A percentile compares a stretch with the other conserved stretches of the same genome.
These are phyloP conservation scores for Pachliopta kotzebuea DNA, from an alignment of 2,888 invertebrate species.

Conservation along the genomic window DNA sequence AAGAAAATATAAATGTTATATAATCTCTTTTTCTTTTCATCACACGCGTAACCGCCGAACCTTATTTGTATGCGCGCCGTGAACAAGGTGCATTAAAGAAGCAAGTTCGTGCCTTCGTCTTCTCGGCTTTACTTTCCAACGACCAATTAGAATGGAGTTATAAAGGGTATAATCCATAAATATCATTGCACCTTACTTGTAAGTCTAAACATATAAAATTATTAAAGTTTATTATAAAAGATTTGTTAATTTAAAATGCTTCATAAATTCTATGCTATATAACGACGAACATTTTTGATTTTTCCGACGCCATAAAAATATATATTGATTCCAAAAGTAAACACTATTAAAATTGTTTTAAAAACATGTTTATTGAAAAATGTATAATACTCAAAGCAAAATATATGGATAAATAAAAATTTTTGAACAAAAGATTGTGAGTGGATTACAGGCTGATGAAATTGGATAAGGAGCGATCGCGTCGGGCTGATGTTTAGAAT, in stretches of 20 bases:
- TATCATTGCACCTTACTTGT: neutral
- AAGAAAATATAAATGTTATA: too few species aligned
- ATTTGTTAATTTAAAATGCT: too few species aligned
- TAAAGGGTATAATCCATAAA: neutral
- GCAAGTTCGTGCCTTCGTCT: conserved; percentile 22
- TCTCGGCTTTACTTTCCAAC: conserved; percentile 16
- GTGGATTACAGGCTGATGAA: conserved; percentile 13
- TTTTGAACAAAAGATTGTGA: conserved; percentile 6
- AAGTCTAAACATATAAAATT: too few species aligned
- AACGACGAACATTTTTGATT: too few species aligned
- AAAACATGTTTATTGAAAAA: neutral
- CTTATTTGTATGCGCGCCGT: conserved; percentile 14
- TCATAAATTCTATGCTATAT: too few species aligned
- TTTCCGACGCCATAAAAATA: too few species aligned
- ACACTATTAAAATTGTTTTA: too few species aligned
- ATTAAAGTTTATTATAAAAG: too few species aligned
- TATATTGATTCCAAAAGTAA: too few species aligned
- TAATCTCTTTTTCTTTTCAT: conserved; percentile 1
- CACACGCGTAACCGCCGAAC: conserved; percentile 10
- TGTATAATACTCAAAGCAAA: neutral
- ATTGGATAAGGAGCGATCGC: conserved; percentile 9
- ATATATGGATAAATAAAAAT: neutral
- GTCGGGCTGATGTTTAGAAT: conserved; percentile 28
- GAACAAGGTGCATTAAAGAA: conserved; percentile 20
- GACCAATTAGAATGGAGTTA: conserved; percentile 17